Evolutionary conservation across 2,797 vertebrate genomes (phyloP), one percentile per base, ranked within the genome.

Genomic region (Sternarchorhynchus goeldii): DNA sequence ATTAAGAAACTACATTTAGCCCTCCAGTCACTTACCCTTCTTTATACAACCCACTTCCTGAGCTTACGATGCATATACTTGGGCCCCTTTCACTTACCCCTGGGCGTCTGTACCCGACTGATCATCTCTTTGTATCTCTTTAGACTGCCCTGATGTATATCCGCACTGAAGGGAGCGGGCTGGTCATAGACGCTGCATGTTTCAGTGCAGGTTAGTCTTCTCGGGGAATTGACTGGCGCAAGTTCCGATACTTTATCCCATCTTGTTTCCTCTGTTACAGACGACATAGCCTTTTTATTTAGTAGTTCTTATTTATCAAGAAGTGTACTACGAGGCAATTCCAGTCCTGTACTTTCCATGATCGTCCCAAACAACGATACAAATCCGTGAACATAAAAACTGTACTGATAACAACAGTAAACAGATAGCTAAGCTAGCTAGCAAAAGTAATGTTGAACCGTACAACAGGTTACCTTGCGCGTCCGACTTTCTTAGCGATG

Each of bases 91-190:
- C 57, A 82, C 87, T 86, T 81, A 91, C 90, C 78, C 80, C 82
- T 88, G 41, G 88, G 85, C 36, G 76, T 87, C 80, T 81, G 72
- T 63, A 64, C 6, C 6, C 21, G 65, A 79, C 67, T 88, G 31
- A 87, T 78, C 81, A 90, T 89, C 77, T 89, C 85, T 0, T 77
- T 87, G 85, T 93, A 91, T 67, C 8, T 87, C 4, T 8, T 2
- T n/a, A 91, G 85, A 83, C 93, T 94, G 10, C 91, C 91, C 4
- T 87, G 72, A 78, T 93, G 91, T 21, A 86, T 77, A 59, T 87
- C 79, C 0, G 63, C 39, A 71, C 90, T 86, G 77, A 87, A 87
- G 18, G 69, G 53, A 50, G 31, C 36, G 34, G 80, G 86, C 77
- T 84, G 86, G 17, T 20, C 60, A 17, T 66, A 53, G 53, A 77